These are phyloP conservation scores for Rhodophaea formosa DNA, from an alignment of 2,888 invertebrate genomes.

Conservation along the genomic window DNA sequence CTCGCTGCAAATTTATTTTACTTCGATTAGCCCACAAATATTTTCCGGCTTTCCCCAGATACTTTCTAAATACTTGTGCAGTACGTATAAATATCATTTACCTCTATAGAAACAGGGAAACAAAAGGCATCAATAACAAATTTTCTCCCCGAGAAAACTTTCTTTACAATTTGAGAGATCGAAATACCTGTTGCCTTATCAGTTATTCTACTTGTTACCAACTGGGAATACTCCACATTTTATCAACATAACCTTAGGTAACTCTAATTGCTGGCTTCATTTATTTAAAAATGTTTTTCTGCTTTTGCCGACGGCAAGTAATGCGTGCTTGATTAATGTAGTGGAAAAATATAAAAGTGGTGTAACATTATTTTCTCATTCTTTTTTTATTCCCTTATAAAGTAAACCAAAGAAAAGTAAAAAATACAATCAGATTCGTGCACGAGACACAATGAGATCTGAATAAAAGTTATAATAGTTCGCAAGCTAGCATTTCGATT, in stretches of 20 bases:
- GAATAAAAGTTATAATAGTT: no score
- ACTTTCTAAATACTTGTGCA: constrained; percentile 1
- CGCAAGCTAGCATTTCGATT: no score
- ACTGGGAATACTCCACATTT: background rate
- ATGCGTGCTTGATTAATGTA: no score
- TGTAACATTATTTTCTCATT: no score
- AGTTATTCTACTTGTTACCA: constrained; percentile 7
- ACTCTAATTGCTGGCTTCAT: background rate
- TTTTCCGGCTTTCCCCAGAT: constrained; percentile 3
- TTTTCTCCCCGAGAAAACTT: constrained; percentile 7
- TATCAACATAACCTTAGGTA: constrained; percentile 1
- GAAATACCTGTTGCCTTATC: constrained; percentile 17
- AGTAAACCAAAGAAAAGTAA: no score
- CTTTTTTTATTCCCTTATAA: no score
- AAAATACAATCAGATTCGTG: no score
- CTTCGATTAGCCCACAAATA: background rate
- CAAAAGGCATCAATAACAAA: constrained; percentile 20
- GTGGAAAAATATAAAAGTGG: no score
- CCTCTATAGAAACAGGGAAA: constrained; percentile 2
- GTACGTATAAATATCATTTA: constrained; percentile 3
- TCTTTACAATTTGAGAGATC: constrained; percentile 17
- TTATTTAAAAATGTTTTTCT: background rate
- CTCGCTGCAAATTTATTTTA: no score
- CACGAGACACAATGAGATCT: no score
- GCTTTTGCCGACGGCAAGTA: background rate